phyloP scores from a whole-genome alignment of 2,797 vertebrate genomes.

The Sebastes reedi region DNA sequence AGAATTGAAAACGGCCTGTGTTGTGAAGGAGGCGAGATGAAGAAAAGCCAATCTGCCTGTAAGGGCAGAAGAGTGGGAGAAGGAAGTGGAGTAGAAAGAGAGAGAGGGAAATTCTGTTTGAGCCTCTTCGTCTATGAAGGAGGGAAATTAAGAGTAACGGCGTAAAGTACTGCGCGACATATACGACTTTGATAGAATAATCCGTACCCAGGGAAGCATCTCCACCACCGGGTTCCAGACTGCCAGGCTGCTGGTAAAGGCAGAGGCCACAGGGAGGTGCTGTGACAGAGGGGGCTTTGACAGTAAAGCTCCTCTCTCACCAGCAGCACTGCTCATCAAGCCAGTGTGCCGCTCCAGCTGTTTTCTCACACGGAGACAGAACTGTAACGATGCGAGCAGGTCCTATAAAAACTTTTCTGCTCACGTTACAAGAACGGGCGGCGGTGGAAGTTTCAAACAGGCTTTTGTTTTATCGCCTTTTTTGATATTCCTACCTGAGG shows the following conservation, averaged over 20 bases:
- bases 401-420: conserved; percentile 64
- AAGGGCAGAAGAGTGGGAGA: conserved; percentile 62
- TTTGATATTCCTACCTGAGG: conserved; percentile 63
- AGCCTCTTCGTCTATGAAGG: conserved; percentile 39
- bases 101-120: conserved; percentile 24
- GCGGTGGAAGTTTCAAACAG: conserved; percentile 66
- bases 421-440: conserved; percentile 57
- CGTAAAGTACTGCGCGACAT: conserved; percentile 49
- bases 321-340: conserved; percentile 68
- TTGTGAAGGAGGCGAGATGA: conserved; percentile 79
- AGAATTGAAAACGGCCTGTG: conserved; percentile 82
- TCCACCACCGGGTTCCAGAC: conserved; percentile 2
- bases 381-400: conserved; percentile 70
- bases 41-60: conserved; percentile 79
- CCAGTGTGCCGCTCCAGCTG: conserved; percentile 63
- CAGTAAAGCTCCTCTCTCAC: conserved; percentile 53
- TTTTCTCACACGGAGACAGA: conserved; percentile 68
- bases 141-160: conserved; percentile 63
- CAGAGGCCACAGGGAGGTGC: conserved; percentile 79
- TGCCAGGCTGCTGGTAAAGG: conserved; percentile 52
- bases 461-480: conserved; percentile 62
- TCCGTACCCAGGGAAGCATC: conserved; percentile 41
- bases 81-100: conserved; percentile 32
- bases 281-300: conserved; percentile 69
- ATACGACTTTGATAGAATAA: conserved; percentile 64